phyloP scores from a whole-genome alignment of 2,113 vertebrate genomes.

The Chionomys nivalis region DNA sequence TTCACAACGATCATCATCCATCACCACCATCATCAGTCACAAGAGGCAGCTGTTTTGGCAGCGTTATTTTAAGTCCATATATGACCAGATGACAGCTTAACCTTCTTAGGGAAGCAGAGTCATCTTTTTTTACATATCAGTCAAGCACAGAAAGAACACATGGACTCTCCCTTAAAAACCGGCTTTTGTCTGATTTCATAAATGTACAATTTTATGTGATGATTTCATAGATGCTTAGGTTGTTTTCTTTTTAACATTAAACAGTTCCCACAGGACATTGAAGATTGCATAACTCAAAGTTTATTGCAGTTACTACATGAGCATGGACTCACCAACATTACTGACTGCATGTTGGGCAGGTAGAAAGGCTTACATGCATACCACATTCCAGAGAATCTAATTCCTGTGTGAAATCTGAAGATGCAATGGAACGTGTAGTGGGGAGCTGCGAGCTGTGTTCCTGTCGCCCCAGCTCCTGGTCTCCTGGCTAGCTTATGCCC shows the following conservation, averaged over 20 bases:
- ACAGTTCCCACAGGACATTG: not conserved
- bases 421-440: too few relatives aligned
- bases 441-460: too few relatives aligned
- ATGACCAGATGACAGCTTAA: conserved; percentile 77
- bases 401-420: not conserved
- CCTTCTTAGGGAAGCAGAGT: conserved; percentile 72
- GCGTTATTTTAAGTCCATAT: conserved; percentile 68
- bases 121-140: conserved; percentile 64
- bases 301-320: accelerated
- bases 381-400: not conserved
- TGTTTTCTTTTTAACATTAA: not conserved
- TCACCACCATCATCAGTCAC: conserved; percentile 76
- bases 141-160: conserved; percentile 66
- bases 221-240: not conserved
- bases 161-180: not conserved
- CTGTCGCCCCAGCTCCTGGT: too few relatives aligned
- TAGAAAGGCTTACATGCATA: not conserved
- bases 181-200: not conserved
- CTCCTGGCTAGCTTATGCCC: too few relatives aligned
- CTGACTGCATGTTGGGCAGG: not conserved
- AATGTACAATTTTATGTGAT: not conserved
- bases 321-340: not conserved
- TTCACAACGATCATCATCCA: conserved; percentile 66
- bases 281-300: not conserved
- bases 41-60: conserved; percentile 42